Percentiles rank a stretch among this genome's conserved stretches.
phyloP scores from a whole-genome alignment of 2,797 vertebrate genomes.

The Dryobates pubescens region DNA sequence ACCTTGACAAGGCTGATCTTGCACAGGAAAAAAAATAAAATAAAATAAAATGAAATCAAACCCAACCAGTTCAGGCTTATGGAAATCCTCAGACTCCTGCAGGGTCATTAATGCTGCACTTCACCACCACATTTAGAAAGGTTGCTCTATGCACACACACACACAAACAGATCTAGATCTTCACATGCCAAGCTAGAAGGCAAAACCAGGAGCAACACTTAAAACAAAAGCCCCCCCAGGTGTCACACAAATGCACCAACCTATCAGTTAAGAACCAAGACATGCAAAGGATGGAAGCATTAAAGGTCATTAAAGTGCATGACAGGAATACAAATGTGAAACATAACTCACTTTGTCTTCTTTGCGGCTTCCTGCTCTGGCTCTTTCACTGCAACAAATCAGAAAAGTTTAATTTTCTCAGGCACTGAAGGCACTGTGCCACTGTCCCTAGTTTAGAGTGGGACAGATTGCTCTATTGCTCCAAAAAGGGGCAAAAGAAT shows the following conservation, averaged over 20 bases:
- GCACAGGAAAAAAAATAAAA: background rate
- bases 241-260: slow-evolving; percentile 38
- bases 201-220: slow-evolving; percentile 8
- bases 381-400: slow-evolving; percentile 84
- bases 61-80: background rate
- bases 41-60: background rate
- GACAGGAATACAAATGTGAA: slow-evolving; percentile 6
- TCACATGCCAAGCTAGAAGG: slow-evolving; percentile 29
- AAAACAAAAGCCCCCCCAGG: background rate
- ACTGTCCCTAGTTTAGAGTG: too few relatives aligned
- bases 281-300: slow-evolving; percentile 40
- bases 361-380: slow-evolving; percentile 84
- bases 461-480: too few relatives aligned
- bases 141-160: background rate
- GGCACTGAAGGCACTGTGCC: background rate
- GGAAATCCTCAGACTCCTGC: background rate
- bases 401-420: background rate
- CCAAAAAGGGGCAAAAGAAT: too few relatives aligned
- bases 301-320: background rate
- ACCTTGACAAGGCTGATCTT: background rate
- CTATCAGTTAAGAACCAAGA: slow-evolving; percentile 36
- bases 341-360: slow-evolving; percentile 89
- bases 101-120: background rate
- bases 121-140: background rate
- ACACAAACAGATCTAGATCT: background rate